These are phyloP conservation scores for Cancer borealis DNA, from an alignment of 2,888 invertebrate genomes.

Conservation along the genomic window DNA sequence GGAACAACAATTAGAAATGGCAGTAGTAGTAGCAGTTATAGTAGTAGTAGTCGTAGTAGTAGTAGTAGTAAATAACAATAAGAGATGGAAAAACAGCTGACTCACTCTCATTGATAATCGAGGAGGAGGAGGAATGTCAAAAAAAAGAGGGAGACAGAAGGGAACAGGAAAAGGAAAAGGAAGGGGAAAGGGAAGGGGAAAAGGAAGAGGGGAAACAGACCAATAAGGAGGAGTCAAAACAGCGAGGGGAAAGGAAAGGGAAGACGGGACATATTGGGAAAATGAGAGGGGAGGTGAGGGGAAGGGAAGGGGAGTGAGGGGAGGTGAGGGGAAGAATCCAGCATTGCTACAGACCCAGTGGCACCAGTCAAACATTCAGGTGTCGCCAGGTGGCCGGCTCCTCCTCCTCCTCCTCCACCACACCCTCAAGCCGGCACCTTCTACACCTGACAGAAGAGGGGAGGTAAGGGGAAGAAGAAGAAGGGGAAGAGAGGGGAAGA, in stretches of 20 bases:
- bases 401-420: not conserved
- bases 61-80: too few relatives aligned
- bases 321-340: not conserved
- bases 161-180: not conserved
- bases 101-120: too few relatives aligned
- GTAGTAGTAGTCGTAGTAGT: too few relatives aligned
- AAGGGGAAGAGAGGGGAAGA: not conserved
- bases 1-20: too few relatives aligned
- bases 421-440: not conserved
- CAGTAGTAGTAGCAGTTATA: too few relatives aligned
- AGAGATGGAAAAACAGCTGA: too few relatives aligned
- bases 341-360: slow-evolving; percentile 16
- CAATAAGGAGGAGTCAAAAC: not conserved
- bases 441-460: not conserved
- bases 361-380: slow-evolving; percentile 24
- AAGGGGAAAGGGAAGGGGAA: not conserved
- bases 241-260: not conserved
- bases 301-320: not conserved
- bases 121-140: too few relatives aligned
- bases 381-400: slow-evolving; percentile 53
- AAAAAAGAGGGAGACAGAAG: not conserved
- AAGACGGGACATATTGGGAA: not conserved
- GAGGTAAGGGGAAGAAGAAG: not conserved
- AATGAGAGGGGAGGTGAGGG: not conserved
- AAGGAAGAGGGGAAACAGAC: not conserved